Percentiles rank a stretch among this genome's conserved stretches.
Conservation (phyloP, 1,140 invertebrate species). For the Anoplophora glabripennis region DNA sequence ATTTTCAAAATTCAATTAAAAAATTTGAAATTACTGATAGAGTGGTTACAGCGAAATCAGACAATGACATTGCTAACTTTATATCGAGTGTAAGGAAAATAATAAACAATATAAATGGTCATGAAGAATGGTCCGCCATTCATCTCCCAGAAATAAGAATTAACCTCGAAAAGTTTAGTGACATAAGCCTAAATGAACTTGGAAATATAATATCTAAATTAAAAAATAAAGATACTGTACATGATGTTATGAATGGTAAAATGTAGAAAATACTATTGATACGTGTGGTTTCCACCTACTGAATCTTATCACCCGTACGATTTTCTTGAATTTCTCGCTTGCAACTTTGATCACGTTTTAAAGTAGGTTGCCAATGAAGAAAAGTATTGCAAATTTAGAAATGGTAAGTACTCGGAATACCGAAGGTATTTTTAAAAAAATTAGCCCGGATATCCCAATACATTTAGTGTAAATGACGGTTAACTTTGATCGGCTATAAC, state of each 20-base stretch:
- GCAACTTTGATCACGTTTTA: too few species aligned
- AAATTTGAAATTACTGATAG: conserved; percentile 3
- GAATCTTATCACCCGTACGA: conserved; percentile 6
- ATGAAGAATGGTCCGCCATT: conserved; percentile 8
- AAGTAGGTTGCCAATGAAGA: too few species aligned
- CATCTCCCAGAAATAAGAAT: conserved; percentile 1
- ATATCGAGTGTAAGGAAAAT: conserved; percentile 4
- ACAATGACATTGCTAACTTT: conserved; percentile 10
- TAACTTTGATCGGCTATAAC: too few species aligned
- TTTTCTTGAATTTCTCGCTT: too few species aligned
- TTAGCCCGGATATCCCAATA: too few species aligned
- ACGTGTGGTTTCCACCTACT: conserved; percentile 7
- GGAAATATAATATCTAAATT: background rate
- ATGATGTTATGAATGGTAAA: conserved; percentile 9
- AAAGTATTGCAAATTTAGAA: too few species aligned
- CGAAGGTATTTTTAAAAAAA: too few species aligned
- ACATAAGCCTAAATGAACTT: conserved; percentile 5
- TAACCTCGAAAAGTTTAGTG: conserved; percentile 7
- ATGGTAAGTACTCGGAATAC: too few species aligned
- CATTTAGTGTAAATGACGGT: too few species aligned
- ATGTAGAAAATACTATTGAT: conserved; percentile 6
- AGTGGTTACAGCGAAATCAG: conserved; percentile 1
- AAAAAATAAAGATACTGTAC: conserved; percentile 4
- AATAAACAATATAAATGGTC: conserved; percentile 1
- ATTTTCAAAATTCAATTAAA: background rate